Base-by-base conservation (phyloP, 2,888 invertebrate genomes). In the Sesamia inferens region DNA sequence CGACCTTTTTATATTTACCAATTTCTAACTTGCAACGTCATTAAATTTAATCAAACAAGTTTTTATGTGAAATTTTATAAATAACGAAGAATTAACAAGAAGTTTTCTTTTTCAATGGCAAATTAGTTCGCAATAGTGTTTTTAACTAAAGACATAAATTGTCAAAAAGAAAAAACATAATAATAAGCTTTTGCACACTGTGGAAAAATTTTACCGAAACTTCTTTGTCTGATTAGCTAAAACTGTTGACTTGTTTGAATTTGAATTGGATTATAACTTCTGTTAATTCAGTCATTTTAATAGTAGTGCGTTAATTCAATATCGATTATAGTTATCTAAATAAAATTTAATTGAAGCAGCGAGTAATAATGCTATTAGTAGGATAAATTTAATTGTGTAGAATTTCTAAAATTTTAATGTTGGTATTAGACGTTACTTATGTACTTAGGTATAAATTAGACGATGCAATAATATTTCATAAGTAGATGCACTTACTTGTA, bases 391-490 rank as follows among this genome's bases (percentile, higher is more conserved):
- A 74, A 84, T 83, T 84, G 81, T 82, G 89, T 91, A 91, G 90
- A 80, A 84, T 83, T 88, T 87, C 82, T 90, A 90, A 88, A 90
- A 88, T 85, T 79, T 91, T 85, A 92, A 90, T 92, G 90, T 93
- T 93, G 87, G 89, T 90, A 91, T 76, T 94, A 94, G 94, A 89
- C 86, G 89, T 93, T 91, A 92, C 83, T 85, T 86, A 82, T 86
- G 88, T 90, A 51, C 19, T 51, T 51, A 86, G 79, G 70, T 84
- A 74, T 84, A 76, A 89, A 90, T 90, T 95, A 94, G 93, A 88
- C 85, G 91, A 93, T 91, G 96, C 96, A 96, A 96, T 96, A 95
- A 95, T 96, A 94, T 92, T 93, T 94, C 86, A 90, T 95, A 94
- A 94, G 95, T 95, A 95, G 95, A 86, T 93, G 95, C 95, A 95